Percentiles rank a stretch among this genome's conserved stretches.
These are phyloP conservation scores for Phrynocephalus versicolor DNA, from an alignment of 2,113 vertebrate species.

Conservation along the genomic window DNA sequence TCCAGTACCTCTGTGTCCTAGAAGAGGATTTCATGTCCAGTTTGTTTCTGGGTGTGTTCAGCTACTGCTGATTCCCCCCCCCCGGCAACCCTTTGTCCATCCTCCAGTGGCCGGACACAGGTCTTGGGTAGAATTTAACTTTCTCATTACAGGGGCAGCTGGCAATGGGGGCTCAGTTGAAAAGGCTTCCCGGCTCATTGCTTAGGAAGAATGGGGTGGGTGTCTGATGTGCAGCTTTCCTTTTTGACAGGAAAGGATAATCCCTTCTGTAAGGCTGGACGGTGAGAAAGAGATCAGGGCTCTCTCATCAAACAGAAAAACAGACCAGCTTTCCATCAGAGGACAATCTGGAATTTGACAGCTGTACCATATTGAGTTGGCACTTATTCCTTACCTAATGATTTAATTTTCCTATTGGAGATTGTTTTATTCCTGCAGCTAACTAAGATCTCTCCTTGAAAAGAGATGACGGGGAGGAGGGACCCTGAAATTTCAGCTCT, in stretches of 20 bases:
- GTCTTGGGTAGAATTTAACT: slow-evolving; percentile 61
- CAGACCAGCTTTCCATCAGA: slow-evolving; percentile 26
- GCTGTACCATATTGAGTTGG: slow-evolving; percentile 28
- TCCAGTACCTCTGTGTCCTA: too few relatives aligned
- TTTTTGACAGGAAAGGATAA: slow-evolving; percentile 70
- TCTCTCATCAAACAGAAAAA: slow-evolving; percentile 57
- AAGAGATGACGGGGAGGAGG: neutral
- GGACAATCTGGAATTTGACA: slow-evolving; percentile 60
- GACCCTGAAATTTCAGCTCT: neutral
- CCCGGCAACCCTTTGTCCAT: slow-evolving; percentile 3
- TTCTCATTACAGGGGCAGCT: slow-evolving; percentile 71
- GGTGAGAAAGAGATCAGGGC: slow-evolving; percentile 59
- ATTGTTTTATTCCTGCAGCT: neutral
- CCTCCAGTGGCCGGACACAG: slow-evolving; percentile 62
- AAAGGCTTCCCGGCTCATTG: slow-evolving; percentile 67
- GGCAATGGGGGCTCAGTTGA: slow-evolving; percentile 66
- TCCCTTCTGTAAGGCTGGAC: slow-evolving; percentile 67
- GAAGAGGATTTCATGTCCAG: too few relatives aligned
- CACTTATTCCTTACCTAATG: slow-evolving; percentile 54
- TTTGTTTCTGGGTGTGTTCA: too few relatives aligned
- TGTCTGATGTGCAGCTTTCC: slow-evolving; percentile 71
- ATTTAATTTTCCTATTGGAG: slow-evolving; percentile 43
- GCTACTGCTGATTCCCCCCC: too few relatives aligned
- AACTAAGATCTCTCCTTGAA: neutral
- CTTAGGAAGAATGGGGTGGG: slow-evolving; percentile 63